A percentile compares a stretch with the other conserved stretches of the same genome.
Conservation (phyloP, 2,113 vertebrate species). For the Sinosuthora webbiana region DNA sequence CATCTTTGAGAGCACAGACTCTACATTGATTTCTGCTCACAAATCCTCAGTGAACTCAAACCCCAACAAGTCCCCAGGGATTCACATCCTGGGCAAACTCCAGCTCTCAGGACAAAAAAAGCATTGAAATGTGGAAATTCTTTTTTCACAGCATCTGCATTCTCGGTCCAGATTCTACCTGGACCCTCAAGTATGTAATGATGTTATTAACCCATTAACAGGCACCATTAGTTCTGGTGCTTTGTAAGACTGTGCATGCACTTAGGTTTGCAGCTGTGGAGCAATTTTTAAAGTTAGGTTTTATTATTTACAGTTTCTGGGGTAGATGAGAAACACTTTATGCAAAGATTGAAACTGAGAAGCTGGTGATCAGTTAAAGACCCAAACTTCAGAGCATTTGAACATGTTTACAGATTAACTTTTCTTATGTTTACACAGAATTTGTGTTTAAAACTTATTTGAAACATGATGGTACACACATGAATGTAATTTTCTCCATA, state of each 20-base stretch:
- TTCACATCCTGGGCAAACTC: slow-evolving; percentile 52
- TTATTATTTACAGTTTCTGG: not conserved
- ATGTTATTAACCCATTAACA: not conserved
- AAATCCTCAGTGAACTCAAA: slow-evolving; percentile 10
- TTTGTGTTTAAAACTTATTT: not conserved
- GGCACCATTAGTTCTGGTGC: not conserved
- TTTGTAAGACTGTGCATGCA: not conserved
- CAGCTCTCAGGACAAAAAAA: slow-evolving; percentile 66
- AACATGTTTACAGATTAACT: not conserved
- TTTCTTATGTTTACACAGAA: not conserved
- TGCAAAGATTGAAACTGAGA: not conserved
- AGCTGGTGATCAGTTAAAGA: not conserved
- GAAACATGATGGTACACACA: not conserved
- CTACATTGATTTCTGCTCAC: slow-evolving; percentile 53
- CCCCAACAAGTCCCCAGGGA: not conserved
- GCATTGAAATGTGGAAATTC: slow-evolving; percentile 58
- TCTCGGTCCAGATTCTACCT: not conserved
- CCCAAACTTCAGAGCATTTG: not conserved
- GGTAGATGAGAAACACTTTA: accelerated
- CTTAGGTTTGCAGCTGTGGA: not conserved
- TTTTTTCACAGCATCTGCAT: slow-evolving; percentile 48
- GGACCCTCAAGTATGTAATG: not conserved
- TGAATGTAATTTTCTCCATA: not conserved
- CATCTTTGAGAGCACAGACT: slow-evolving; percentile 9
- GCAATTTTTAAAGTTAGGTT: not conserved